phyloP scores from a whole-genome alignment of 2,113 vertebrate genomes.

The Ailurus styani region DNA sequence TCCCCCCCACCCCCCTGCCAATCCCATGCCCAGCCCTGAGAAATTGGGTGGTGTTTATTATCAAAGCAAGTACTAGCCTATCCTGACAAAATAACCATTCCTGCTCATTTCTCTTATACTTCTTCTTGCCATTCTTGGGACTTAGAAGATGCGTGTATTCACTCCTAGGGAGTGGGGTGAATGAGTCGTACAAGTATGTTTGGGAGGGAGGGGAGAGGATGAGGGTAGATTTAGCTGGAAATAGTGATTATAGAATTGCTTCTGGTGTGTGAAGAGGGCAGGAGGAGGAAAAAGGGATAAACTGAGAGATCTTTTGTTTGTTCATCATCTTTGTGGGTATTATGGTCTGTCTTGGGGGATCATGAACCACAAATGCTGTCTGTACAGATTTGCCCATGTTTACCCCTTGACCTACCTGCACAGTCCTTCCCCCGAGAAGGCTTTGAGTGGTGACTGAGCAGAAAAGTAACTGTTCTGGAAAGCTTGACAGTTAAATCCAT shows the following conservation, averaged over 20 bases:
- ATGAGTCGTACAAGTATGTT: neutral
- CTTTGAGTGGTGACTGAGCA: neutral
- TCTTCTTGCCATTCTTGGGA: neutral
- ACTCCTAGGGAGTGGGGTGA: neutral
- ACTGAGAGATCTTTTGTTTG: neutral
- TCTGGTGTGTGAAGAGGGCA: neutral
- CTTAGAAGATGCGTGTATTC: neutral
- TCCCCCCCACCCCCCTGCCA: accelerated
- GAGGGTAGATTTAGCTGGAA: neutral
- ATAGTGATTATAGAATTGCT: neutral
- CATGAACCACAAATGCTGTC: neutral
- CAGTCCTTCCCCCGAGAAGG: neutral
- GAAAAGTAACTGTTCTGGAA: neutral
- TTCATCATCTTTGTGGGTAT: neutral
- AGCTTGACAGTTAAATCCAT: neutral
- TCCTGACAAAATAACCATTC: neutral
- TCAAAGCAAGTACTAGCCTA: neutral
- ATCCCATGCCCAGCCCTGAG: neutral
- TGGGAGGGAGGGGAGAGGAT: neutral
- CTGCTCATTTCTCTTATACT: neutral
- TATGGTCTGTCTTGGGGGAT: neutral
- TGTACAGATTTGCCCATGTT: neutral
- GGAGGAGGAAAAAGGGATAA: neutral
- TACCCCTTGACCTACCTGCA: neutral
- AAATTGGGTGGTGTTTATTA: neutral